Evolutionary conservation across 2,888 invertebrate species (phyloP).

Genomic region (Mimumesa dahlbomi): DNA sequence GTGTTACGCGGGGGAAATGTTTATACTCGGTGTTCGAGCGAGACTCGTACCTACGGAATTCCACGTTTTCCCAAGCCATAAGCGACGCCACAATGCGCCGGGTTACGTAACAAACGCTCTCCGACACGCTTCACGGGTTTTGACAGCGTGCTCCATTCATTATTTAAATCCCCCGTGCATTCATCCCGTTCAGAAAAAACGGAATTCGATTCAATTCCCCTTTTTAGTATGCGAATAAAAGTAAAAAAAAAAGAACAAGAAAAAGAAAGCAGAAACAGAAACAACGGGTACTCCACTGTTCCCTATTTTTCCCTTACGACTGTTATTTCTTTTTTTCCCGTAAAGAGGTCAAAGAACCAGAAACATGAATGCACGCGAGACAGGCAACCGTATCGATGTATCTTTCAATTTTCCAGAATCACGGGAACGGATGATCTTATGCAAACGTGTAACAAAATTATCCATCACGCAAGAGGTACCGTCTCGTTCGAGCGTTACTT

Average conservation of each 20-base stretch:
- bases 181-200: constrained; percentile 25
- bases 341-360: too few relatives aligned
- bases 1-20: constrained; percentile 17
- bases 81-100: constrained; percentile 50
- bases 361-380: too few relatives aligned
- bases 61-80: constrained; percentile 66
- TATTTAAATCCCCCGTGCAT: constrained; percentile 39
- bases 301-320: too few relatives aligned
- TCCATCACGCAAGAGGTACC: background rate
- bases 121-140: constrained; percentile 70
- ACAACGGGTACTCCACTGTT: too few relatives aligned
- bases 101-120: constrained; percentile 66
- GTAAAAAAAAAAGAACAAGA: too few relatives aligned
- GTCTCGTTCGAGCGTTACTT: constrained; percentile 12
- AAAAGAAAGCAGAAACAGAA: too few relatives aligned
- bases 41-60: constrained; percentile 53
- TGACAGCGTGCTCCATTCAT: constrained; percentile 65
- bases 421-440: too few relatives aligned
- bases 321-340: too few relatives aligned
- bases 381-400: too few relatives aligned
- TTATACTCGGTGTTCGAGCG: constrained; percentile 16
- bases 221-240: background rate
- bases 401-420: too few relatives aligned
- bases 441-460: too few relatives aligned
- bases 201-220: constrained; percentile 9